Percentiles rank a stretch among this genome's conserved stretches.
Evolutionary conservation across 2,888 invertebrate species (phyloP).

Genomic region (Drosophila atripex): DNA sequence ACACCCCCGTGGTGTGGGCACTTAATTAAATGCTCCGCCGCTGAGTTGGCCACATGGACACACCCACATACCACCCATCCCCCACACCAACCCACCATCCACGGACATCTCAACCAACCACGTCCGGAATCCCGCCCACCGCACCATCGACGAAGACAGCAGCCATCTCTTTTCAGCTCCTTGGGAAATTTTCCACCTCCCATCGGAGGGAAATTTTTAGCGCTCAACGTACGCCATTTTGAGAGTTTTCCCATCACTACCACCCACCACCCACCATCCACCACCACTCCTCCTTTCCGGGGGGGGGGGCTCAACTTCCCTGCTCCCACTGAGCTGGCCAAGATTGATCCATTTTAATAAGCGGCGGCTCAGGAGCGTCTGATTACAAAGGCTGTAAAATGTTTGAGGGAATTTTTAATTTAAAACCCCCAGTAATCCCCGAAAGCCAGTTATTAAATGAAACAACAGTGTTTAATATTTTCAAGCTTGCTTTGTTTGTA

Average conservation of each 20-base stretch:
- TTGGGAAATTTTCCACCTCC: slow-evolving; percentile 62
- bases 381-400: slow-evolving; percentile 23
- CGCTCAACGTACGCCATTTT: slow-evolving; percentile 65
- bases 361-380: slow-evolving; percentile 44
- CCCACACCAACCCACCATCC: slow-evolving; percentile 1
- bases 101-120: slow-evolving; percentile 29
- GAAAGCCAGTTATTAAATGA: background rate
- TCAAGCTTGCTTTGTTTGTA: slow-evolving; percentile 12
- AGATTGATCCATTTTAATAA: slow-evolving; percentile 78
- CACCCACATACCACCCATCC: slow-evolving; percentile 24
- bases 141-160: slow-evolving; percentile 18
- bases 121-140: slow-evolving; percentile 71
- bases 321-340: slow-evolving; percentile 33
- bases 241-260: slow-evolving; percentile 35
- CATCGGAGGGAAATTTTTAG: slow-evolving; percentile 61
- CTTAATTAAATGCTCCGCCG: slow-evolving; percentile 71
- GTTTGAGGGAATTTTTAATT: slow-evolving; percentile 34
- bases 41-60: slow-evolving; percentile 29
- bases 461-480: slow-evolving; percentile 19
- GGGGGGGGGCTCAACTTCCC: too few species aligned
- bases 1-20: slow-evolving; percentile 47
- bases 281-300: too few species aligned
- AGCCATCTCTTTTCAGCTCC: slow-evolving; percentile 62
- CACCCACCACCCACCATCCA: background rate
- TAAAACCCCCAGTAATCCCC: slow-evolving; percentile 8